These are phyloP conservation scores for Pampus argenteus DNA, from an alignment of 2,797 vertebrate species.

Conservation along the genomic window DNA sequence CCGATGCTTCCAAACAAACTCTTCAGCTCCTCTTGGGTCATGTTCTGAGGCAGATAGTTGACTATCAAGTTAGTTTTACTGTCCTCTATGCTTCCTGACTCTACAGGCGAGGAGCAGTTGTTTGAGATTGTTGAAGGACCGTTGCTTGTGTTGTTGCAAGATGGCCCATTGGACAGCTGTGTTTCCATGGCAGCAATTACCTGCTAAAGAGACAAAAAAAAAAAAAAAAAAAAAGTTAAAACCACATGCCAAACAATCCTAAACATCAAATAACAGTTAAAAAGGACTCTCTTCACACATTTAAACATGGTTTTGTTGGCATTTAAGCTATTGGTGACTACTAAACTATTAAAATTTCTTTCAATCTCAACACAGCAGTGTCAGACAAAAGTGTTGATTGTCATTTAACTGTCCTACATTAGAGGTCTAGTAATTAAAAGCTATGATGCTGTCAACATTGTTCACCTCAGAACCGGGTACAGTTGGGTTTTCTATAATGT, in stretches of 20 bases:
- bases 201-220: conserved; percentile 88
- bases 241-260: conserved; percentile 28
- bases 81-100: conserved; percentile 95
- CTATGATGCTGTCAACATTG: not conserved
- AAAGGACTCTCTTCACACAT: conserved; percentile 71
- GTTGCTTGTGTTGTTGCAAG: conserved; percentile 97
- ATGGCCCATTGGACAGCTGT: conserved; percentile 97
- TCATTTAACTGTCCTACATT: not conserved
- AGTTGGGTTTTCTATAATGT: not conserved
- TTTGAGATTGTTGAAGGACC: conserved; percentile 93
- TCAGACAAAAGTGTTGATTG: not conserved
- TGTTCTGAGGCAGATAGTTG: conserved; percentile 99
- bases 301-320: conserved; percentile 24
- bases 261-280: conserved; percentile 11
- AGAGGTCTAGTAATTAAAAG: not conserved
- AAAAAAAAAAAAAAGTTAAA: conserved; percentile 46
- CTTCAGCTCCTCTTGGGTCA: conserved; percentile 99
- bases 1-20: conserved; percentile 99
- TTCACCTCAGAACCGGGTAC: not conserved
- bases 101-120: conserved; percentile 95
- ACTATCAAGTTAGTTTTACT: conserved; percentile 99
- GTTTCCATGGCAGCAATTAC: conserved; percentile 99
- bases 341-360: not conserved
- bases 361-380: conserved; percentile 6
- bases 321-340: not conserved